Base-by-base conservation (phyloP, 2,113 vertebrate species). In the Oryzias javanicus region DNA sequence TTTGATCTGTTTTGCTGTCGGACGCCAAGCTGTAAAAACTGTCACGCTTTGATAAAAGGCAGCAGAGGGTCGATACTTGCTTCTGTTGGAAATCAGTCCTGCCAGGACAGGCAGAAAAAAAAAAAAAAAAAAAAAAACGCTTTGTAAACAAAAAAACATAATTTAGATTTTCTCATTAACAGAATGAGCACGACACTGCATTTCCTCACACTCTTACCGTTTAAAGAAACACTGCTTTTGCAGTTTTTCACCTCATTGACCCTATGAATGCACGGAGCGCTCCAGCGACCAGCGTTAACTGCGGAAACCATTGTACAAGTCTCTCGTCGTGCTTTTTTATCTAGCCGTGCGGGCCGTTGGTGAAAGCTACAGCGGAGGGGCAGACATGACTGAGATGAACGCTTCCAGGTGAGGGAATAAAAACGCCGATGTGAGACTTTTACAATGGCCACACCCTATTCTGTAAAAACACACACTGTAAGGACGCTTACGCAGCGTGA, bases 121-220 rank as follows among this genome's bases (percentile, higher is more conserved):
- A 65, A 74, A 14, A 24, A 19, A 24, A 50, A 22, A 35, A 35
- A 35, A 54, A 29, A 29, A 76, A 78, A 71, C 68, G 66, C 64
- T 78, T 78, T 42, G 76, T 84, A 86, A 86, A 88, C 81, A 78
- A 50, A 80, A 82, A 82, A 72, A 83, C 69, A 84, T 79, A 63
- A 79, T 80, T 84, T 79, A 72, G 53, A 74, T 80, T 65, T 67
- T 78, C 74, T 83, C 66, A 64, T 75, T 49, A 75, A 72, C 54
- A 74, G 58, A 55, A 60, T 49, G 67, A 71, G 74, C 57, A 51
- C 57, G 78, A 76, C 54, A 73, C 67, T 59, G 62, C 77, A 69
- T 72, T 60, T 76, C 66, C 72, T 68, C 74, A 75, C 76, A 74
- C 78, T 67, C 48, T 70, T 49, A 78, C 52, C 64, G n/a, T 64